Percentiles rank a stretch among this genome's conserved stretches.
Conservation (phyloP, 2,797 vertebrate genomes). For the Rhinophrynus dorsalis region DNA sequence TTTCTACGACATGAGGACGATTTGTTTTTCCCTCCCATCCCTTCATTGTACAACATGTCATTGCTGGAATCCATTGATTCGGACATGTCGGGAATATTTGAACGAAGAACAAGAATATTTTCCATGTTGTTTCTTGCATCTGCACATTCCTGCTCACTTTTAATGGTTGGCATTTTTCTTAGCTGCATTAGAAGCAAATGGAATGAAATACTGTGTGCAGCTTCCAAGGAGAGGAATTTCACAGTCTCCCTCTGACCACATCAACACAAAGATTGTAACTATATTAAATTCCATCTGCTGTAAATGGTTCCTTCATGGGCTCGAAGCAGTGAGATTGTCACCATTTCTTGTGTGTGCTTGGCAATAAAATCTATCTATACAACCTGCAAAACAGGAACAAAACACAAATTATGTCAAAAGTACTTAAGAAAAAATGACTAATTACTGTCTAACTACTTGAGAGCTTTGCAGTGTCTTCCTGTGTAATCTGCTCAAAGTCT, state of each 20-base stretch:
- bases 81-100: conserved; percentile 72
- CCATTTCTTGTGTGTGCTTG: conserved; percentile 9
- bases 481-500: conserved; percentile 10
- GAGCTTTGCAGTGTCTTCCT: neutral
- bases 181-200: conserved; percentile 70
- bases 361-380: neutral
- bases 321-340: neutral
- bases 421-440: neutral
- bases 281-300: conserved; percentile 29
- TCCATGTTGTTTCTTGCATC: conserved; percentile 72
- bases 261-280: conserved; percentile 42
- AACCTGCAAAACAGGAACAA: conserved; percentile 25
- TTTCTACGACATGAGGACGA: conserved; percentile 80
- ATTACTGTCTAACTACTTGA: neutral
- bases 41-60: conserved; percentile 74
- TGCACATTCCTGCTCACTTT: conserved; percentile 78
- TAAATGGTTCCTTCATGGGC: conserved; percentile 1
- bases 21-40: conserved; percentile 72
- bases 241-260: conserved; percentile 48
- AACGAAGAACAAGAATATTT: conserved; percentile 76
- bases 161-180: conserved; percentile 88
- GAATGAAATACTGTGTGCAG: conserved; percentile 20
- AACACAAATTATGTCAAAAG: neutral
- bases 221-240: conserved; percentile 34
- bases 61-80: conserved; percentile 72